Evolutionary conservation across 2,888 invertebrate genomes (phyloP).

Genomic region (Psococerastis gibbosa): DNA sequence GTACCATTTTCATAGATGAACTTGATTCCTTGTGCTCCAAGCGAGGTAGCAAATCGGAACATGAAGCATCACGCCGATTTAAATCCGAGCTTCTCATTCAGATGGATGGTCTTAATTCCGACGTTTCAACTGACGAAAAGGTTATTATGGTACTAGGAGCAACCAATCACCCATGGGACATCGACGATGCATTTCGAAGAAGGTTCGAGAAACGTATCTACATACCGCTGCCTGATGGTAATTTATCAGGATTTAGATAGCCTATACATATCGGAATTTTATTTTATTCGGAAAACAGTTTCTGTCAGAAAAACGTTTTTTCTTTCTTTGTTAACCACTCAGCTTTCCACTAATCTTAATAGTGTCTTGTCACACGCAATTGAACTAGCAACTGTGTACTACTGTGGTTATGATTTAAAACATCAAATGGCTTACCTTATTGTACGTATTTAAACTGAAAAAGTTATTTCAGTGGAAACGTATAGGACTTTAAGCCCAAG

Average conservation of each 20-base stretch:
- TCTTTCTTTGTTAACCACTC: no score
- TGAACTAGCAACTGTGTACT: no score
- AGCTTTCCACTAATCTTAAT: no score
- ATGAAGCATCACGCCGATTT: slow-evolving; percentile 68
- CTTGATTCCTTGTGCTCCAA: slow-evolving; percentile 72
- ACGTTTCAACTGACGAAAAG: slow-evolving; percentile 32
- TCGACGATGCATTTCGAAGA: slow-evolving; percentile 70
- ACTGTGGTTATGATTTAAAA: no score
- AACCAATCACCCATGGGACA: slow-evolving; percentile 84
- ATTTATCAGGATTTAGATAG: no score
- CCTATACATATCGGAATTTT: no score
- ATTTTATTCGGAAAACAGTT: slow-evolving; percentile 1
- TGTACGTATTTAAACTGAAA: no score
- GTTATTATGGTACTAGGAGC: slow-evolving; percentile 77
- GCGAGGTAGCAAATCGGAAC: slow-evolving; percentile 66
- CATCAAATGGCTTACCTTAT: no score
- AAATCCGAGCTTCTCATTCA: slow-evolving; percentile 78
- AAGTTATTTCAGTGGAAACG: no score
- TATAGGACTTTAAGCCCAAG: no score
- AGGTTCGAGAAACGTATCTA: slow-evolving; percentile 77
- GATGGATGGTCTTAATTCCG: slow-evolving; percentile 66
- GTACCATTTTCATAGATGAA: slow-evolving; percentile 80
- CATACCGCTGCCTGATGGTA: slow-evolving; percentile 64
- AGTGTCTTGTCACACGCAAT: no score
- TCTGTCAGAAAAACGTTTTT: slow-evolving; percentile 10